A percentile compares a stretch with the other conserved stretches of the same genome.
Evolutionary conservation across 1,140 invertebrate species (phyloP).

Genomic region (Dendroctonus valens): DNA sequence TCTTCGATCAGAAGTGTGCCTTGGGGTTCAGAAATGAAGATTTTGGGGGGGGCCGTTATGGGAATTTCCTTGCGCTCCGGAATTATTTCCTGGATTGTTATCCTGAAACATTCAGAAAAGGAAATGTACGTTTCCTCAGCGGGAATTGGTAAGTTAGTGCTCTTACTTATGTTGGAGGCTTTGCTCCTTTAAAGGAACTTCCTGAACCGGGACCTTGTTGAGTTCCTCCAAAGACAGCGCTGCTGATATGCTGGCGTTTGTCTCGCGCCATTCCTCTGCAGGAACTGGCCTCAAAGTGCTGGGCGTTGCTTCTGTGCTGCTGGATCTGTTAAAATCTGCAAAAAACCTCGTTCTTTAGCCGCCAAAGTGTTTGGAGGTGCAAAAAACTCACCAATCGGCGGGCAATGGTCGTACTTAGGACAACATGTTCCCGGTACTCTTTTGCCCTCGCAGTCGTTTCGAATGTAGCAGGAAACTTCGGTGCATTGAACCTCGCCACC

Average conservation of each 20-base stretch:
- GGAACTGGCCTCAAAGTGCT: slow-evolving; percentile 8
- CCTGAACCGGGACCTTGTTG: slow-evolving; percentile 32
- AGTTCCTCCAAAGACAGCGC: slow-evolving; percentile 12
- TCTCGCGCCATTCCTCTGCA: slow-evolving; percentile 12
- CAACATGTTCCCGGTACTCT: slow-evolving; percentile 70
- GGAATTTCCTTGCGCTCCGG: slow-evolving; percentile 47
- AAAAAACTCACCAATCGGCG: slow-evolving; percentile 56
- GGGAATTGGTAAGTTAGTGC: not conserved
- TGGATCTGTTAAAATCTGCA: slow-evolving; percentile 15
- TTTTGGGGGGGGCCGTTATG: slow-evolving; percentile 42
- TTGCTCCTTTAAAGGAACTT: slow-evolving; percentile 13
- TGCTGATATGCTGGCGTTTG: slow-evolving; percentile 6
- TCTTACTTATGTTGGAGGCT: slow-evolving; percentile 18
- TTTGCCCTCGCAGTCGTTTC: slow-evolving; percentile 69
- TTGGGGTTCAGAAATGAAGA: slow-evolving; percentile 35
- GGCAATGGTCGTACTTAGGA: slow-evolving; percentile 76
- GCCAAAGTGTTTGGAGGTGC: no score
- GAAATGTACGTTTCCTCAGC: no score
- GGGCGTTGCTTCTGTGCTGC: slow-evolving; percentile 17
- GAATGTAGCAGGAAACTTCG: slow-evolving; percentile 69
- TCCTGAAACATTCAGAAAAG: slow-evolving; percentile 38
- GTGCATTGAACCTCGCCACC: slow-evolving; percentile 74
- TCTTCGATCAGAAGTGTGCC: slow-evolving; percentile 42
- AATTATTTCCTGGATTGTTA: slow-evolving; percentile 49
- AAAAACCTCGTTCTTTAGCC: no score